Evolutionary conservation across 2,113 vertebrate species (phyloP).

Genomic region (Uria lomvia): DNA sequence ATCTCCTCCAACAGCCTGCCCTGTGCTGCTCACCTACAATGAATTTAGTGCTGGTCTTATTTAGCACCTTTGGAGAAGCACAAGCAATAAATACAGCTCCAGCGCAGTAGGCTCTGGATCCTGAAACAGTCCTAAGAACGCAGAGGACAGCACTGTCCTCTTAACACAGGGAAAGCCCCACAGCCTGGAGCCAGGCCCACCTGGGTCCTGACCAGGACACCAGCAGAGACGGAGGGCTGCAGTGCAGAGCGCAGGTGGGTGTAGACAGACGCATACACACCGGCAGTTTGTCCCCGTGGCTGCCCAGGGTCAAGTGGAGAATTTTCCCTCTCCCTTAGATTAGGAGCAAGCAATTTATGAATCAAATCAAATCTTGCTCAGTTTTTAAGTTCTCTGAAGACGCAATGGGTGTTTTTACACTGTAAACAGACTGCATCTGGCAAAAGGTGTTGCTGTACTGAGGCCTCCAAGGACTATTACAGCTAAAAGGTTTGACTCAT

Average conservation of each 20-base stretch:
- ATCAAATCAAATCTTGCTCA: neutral
- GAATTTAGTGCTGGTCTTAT: neutral
- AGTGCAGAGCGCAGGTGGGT: neutral
- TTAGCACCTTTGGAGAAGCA: neutral
- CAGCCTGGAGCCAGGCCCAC: neutral
- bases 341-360: neutral
- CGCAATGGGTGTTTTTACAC: neutral
- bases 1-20: neutral
- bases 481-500: neutral
- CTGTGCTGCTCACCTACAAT: neutral
- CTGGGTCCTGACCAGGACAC: neutral
- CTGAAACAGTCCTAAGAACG: neutral
- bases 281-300: neutral
- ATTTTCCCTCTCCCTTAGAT: neutral
- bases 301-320: neutral
- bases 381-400: neutral
- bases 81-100: neutral
- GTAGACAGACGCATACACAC: rapidly evolving
- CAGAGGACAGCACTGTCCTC: neutral
- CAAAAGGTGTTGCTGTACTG: neutral
- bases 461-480: neutral
- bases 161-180: neutral
- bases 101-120: neutral
- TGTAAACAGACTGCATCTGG: no score
- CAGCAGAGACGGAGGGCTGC: neutral